A percentile compares a stretch with the other conserved stretches of the same genome.
These are phyloP conservation scores for Calliopsis andreniformis DNA, from an alignment of 1,140 invertebrate genomes.

Conservation along the genomic window DNA sequence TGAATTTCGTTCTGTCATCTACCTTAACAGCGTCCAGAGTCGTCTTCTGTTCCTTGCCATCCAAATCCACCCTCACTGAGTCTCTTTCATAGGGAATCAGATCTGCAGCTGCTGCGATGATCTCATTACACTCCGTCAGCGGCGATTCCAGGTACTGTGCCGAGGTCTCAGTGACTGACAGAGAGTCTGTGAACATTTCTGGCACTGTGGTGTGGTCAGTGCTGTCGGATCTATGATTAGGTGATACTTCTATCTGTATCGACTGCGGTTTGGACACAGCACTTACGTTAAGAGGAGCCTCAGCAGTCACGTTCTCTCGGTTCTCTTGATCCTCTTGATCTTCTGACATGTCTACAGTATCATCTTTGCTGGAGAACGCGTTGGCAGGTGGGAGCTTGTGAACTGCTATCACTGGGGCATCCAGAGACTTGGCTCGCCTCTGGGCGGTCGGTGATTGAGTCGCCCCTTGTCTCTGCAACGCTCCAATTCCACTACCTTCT, in stretches of 20 bases:
- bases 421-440: conserved; percentile 90
- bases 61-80: not conserved
- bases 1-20: conserved; percentile 71
- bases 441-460: conserved; percentile 87
- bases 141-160: conserved; percentile 78
- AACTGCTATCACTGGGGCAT: conserved; percentile 90
- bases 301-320: not conserved
- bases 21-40: conserved; percentile 57
- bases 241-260: conserved; percentile 64
- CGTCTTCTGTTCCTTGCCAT: conserved; percentile 28
- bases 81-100: conserved; percentile 76
- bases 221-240: conserved; percentile 76
- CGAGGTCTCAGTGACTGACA: conserved; percentile 78
- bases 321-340: conserved; percentile 84
- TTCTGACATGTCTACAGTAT: conserved; percentile 87
- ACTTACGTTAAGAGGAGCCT: not conserved
- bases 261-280: conserved; percentile 53
- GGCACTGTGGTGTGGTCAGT: conserved; percentile 75
- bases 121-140: conserved; percentile 77
- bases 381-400: conserved; percentile 90
- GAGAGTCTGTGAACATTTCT: conserved; percentile 76
- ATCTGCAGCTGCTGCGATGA: conserved; percentile 69
- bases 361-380: conserved; percentile 93
- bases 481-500: conserved; percentile 88
- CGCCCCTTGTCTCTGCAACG: conserved; percentile 88